A percentile compares a stretch with the other conserved stretches of the same genome.
Evolutionary conservation across 2,113 vertebrate species (phyloP).

Genomic region (Petrocephalus zakoni): DNA sequence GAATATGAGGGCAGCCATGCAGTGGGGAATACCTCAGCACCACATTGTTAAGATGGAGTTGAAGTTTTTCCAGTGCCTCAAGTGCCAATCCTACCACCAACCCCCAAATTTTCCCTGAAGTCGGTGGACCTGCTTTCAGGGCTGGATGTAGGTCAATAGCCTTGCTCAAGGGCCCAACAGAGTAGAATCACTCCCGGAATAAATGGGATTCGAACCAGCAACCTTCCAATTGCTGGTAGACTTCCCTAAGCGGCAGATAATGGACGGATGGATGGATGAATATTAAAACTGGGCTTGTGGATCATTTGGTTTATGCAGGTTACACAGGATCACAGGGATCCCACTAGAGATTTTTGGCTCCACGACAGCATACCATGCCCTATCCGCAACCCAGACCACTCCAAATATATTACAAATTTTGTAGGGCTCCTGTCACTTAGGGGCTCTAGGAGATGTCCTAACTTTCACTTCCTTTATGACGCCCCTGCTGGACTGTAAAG

Average conservation of each 20-base stretch:
- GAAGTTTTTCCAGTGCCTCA: too few species aligned
- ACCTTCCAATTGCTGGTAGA: too few species aligned
- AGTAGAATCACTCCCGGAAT: too few species aligned
- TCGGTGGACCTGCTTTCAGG: too few species aligned
- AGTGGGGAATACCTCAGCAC: too few species aligned
- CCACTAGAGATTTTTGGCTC: background rate
- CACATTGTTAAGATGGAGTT: too few species aligned
- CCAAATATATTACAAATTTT: background rate
- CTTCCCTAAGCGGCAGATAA: background rate
- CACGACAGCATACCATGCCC: background rate
- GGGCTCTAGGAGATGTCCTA: background rate
- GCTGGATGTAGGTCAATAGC: too few species aligned
- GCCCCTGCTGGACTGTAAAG: background rate
- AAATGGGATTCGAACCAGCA: too few species aligned
- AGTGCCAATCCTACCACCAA: too few species aligned
- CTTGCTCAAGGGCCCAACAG: too few species aligned
- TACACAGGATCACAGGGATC: background rate
- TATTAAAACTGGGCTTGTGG: background rate
- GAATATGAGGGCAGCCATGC: too few species aligned
- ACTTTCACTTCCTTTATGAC: background rate
- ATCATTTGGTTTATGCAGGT: background rate
- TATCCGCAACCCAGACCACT: background rate
- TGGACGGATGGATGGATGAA: background rate
- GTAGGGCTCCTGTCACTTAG: background rate
- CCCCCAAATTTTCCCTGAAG: too few species aligned